These are phyloP conservation scores for Petrophora chlorosata DNA, from an alignment of 2,888 invertebrate genomes.

Conservation along the genomic window DNA sequence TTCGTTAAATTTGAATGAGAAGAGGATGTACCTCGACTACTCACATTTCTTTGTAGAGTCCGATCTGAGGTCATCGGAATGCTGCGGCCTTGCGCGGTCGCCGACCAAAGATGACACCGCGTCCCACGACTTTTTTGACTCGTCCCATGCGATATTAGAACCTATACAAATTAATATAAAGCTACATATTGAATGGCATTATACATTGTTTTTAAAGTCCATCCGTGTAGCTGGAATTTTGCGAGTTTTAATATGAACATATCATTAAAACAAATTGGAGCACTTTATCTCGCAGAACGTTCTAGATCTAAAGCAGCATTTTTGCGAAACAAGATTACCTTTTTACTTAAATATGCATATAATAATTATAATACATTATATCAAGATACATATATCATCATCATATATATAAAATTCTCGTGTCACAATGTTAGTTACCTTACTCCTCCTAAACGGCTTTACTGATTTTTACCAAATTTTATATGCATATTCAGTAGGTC, in stretches of 20 bases:
- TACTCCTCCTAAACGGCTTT: too few relatives aligned
- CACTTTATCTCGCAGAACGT: slow-evolving; percentile 23
- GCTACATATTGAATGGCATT: slow-evolving; percentile 35
- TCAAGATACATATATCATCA: too few relatives aligned
- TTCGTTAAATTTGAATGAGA: slow-evolving; percentile 18
- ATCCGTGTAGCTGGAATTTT: slow-evolving; percentile 38
- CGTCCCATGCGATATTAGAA: slow-evolving; percentile 40
- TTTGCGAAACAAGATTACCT: not conserved
- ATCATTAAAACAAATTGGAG: slow-evolving; percentile 43
- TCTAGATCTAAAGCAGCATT: slow-evolving; percentile 17
- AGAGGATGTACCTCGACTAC: slow-evolving; percentile 41
- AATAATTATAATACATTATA: too few relatives aligned
- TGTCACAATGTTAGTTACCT: too few relatives aligned
- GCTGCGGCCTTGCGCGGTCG: slow-evolving; percentile 79
- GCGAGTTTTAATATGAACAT: slow-evolving; percentile 36
- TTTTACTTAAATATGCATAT: not conserved
- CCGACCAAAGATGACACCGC: slow-evolving; percentile 70
- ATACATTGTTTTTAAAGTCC: slow-evolving; percentile 29
- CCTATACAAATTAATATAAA: slow-evolving; percentile 36
- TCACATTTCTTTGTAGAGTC: slow-evolving; percentile 48
- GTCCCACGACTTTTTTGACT: slow-evolving; percentile 66
- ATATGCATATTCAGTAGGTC: too few relatives aligned
- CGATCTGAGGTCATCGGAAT: slow-evolving; percentile 75
- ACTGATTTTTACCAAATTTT: too few relatives aligned
- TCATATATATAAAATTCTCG: too few relatives aligned